Conservation (phyloP, 2,888 invertebrate genomes). For the Endomychus coccineus region DNA sequence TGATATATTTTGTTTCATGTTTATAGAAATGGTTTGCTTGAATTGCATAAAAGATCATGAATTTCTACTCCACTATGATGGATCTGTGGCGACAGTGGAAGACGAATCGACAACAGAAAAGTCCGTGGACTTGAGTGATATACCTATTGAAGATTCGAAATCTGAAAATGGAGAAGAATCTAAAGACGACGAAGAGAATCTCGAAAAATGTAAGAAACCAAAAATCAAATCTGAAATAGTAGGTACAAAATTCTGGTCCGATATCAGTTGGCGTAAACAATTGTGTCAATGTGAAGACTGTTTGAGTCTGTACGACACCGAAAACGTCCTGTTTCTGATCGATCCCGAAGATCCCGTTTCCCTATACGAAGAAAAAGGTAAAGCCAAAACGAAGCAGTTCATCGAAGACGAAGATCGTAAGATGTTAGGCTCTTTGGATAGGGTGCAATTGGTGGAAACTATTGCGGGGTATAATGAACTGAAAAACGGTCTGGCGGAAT, state of each 20-base stretch:
- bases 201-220: slow-evolving; percentile 38
- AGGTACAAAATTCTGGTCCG: slow-evolving; percentile 66
- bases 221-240: slow-evolving; percentile 39
- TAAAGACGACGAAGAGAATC: not conserved
- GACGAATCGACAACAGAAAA: slow-evolving; percentile 3
- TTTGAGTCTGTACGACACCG: slow-evolving; percentile 60
- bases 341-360: slow-evolving; percentile 79
- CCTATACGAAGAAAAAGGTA: slow-evolving; percentile 70
- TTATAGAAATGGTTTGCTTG: slow-evolving; percentile 72
- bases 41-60: slow-evolving; percentile 67
- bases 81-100: slow-evolving; percentile 29
- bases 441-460: slow-evolving; percentile 78
- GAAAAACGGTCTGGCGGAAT: slow-evolving; percentile 75
- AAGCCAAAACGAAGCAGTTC: slow-evolving; percentile 46
- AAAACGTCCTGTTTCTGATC: slow-evolving; percentile 63
- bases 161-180: slow-evolving; percentile 13
- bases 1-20: slow-evolving; percentile 3
- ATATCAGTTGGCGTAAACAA: slow-evolving; percentile 62
- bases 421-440: slow-evolving; percentile 71
- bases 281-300: slow-evolving; percentile 67
- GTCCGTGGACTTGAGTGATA: slow-evolving; percentile 19
- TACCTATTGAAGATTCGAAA: slow-evolving; percentile 14
- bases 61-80: slow-evolving; percentile 66
- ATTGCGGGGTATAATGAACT: slow-evolving; percentile 82
- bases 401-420: slow-evolving; percentile 59